A percentile compares a stretch with the other conserved stretches of the same genome.
Evolutionary conservation across 2,113 vertebrate species (phyloP).

Genomic region (Chiloscyllium plagiosum): DNA sequence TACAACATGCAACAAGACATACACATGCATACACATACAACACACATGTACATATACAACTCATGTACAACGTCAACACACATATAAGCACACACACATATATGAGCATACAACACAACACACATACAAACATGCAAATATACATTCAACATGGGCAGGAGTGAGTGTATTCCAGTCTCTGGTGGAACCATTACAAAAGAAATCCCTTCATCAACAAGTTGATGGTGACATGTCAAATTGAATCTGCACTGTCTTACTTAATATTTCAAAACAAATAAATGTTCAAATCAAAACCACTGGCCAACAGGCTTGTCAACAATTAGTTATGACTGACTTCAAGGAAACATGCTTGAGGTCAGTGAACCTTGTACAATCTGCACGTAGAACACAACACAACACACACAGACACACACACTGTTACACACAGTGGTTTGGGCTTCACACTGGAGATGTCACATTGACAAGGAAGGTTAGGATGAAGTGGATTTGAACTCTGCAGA

Average conservation of each 20-base stretch:
- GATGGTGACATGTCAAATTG: background rate
- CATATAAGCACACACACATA: too few relatives aligned
- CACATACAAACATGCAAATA: too few relatives aligned
- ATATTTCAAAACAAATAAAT: background rate
- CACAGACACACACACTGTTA: too few relatives aligned
- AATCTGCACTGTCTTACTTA: background rate
- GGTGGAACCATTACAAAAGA: background rate
- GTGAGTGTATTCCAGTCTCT: background rate
- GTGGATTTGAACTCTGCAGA: background rate
- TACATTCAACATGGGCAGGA: background rate
- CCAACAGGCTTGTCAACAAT: background rate
- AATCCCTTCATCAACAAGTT: background rate
- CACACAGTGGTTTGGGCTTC: background rate
- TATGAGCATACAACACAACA: too few relatives aligned
- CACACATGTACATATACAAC: too few relatives aligned
- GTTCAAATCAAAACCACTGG: background rate
- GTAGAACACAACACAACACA: too few relatives aligned
- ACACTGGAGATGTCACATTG: background rate
- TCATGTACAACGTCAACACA: too few relatives aligned
- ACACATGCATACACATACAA: too few relatives aligned
- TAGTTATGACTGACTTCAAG: background rate
- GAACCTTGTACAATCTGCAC: too few relatives aligned
- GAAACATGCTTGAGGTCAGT: background rate
- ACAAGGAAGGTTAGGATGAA: background rate
- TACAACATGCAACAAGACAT: too few relatives aligned